Evolutionary conservation across 1,140 invertebrate genomes (phyloP), one percentile per base, ranked within the genome.

Genomic region (Pseudomyrmex dendroicus): DNA sequence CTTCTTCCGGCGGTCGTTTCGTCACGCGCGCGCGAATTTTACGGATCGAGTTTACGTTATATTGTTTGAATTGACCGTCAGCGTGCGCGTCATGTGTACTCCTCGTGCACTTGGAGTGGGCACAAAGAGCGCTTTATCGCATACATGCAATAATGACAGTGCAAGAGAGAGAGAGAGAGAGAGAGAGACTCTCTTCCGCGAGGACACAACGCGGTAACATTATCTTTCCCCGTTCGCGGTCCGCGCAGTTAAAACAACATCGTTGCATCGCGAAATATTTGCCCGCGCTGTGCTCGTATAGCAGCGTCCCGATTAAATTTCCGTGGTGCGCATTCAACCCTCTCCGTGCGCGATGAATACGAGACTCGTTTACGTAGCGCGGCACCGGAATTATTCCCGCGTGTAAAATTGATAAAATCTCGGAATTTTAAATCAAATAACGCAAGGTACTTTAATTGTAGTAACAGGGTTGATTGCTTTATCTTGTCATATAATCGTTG

Each of bases 11-110:
- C 17, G 83, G 83, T 89, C 77, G 83, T 89, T 92, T 88, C 73
- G 84, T 89, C 78, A 86, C 80, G 84, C 82, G 84, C 77, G 63
- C 84, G 62, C 77, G 78, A 84, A 83, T 89, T 89, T 89, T 84
- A 85, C 83, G 85, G 80, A 82, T 82, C 80, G 66, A 15, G 61
- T 86, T 89, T 85, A 87, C 54, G 61, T 85, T 76, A 73, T 52
- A 52, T 13, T 13, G 50, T 10, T 59, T 17, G 44, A 35, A 64
- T 67, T 62, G 73, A 35, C 50, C 62, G 22, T 35, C 22, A 13
- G 15, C 64, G 22, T 25, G 46, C 61, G 61, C 20, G 13, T 44
- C 54, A 70, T 56, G 48, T 59, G 54, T 35, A 25, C 25, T 22
- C 3, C 15, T 62, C 52, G 57, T 56, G 80, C 22, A 35, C 52